Evolutionary conservation across 2,113 vertebrate species (phyloP), one percentile per base, ranked within the genome.

Genomic region (Calonectris borealis): DNA sequence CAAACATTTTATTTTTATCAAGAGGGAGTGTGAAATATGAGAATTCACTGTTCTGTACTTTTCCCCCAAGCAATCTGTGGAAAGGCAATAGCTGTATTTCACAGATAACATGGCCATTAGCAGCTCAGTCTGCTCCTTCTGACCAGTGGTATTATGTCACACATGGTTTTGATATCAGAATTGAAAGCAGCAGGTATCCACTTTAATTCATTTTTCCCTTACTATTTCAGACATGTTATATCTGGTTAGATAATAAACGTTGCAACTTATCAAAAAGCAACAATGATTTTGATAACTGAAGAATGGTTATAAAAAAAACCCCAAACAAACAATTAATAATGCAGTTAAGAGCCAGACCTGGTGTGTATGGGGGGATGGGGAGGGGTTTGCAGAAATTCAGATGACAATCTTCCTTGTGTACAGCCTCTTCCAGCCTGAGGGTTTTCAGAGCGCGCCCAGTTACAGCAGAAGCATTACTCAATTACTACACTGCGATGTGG

Each of bases 1-100:
- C 65, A 96, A 95, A 84, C 40, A 61, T 57, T 70, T 96, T 94
- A 73, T 79, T 96, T 93, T 95, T 92, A 88, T 89, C 82, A 54
- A 95, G 79, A 91, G 34, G 16, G 27, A 94, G 58, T 72, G 58
- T 88, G 80, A 94, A 95, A 93, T 65, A 57, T 89, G 92, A 93
- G 58, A 92, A 81, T 90, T 87, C 65, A 26, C 44, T 83, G 55
- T 64, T 92, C 52, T 72, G 27, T 52, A 27, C n/a, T 76, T 86
- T 70, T 3, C 26, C 70, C 51, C 24, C 68, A 96, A 75, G 92
- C 76, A 83, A 73, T 86, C 64, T 40, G 46, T 77, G 46, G 61
- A 73, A 83, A 94, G 54, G 90, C 55, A 90, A 14, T 86, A 93
- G 86, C 86, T 96, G 60, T 77, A 52, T 93, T 95, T 86, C 64